Evolutionary conservation across 2,888 invertebrate species (phyloP), one percentile per base, ranked within the genome.

Genomic region (Cybosia mesomella): DNA sequence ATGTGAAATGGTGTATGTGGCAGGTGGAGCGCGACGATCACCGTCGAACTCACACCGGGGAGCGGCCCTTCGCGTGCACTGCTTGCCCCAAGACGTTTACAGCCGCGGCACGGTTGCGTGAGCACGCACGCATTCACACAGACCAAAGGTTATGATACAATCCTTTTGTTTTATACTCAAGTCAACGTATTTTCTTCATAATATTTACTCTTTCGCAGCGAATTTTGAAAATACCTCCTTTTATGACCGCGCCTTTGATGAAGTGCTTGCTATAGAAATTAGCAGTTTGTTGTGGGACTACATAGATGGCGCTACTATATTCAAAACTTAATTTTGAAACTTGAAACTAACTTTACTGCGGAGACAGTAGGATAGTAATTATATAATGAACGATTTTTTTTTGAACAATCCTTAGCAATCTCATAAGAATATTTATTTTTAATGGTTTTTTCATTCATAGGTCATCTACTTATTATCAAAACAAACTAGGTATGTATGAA

Each of bases 21-120:
- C 87, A 95, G 94, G 94, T 95, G 93, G 94, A 95, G 94, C 94
- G 94, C 74, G 94, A 95, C 94, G 95, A 95, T 81, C 95, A 94
- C 76, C 92, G 95, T 22, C 93, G 95, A 75, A 94, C 94, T 72
- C 95, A 94, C 85, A 95, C 94, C 32, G 94, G 94, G 80, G 95
- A 95, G 88, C 90, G 94, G 73, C 94, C 94, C 87, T 95, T 95
- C 88, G 92, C 92, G 84, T 95, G 95, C 86, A 75, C 90, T 54
- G 91, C 89, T 73, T 95, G 95, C 90, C 92, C 92, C 77, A 95
- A 95, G 93, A 95, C 95, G 84, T 94, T 95, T 89, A 95, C 95
- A 74, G 95, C 95, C 66, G 94, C 94, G 24, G 95, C 95, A 83
- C 92, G 95, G 75, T 85, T 95, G 89, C 91, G 94, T 81, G 95